phyloP scores from a whole-genome alignment of 2,797 vertebrate species.

The Sarcoramphus papa region DNA sequence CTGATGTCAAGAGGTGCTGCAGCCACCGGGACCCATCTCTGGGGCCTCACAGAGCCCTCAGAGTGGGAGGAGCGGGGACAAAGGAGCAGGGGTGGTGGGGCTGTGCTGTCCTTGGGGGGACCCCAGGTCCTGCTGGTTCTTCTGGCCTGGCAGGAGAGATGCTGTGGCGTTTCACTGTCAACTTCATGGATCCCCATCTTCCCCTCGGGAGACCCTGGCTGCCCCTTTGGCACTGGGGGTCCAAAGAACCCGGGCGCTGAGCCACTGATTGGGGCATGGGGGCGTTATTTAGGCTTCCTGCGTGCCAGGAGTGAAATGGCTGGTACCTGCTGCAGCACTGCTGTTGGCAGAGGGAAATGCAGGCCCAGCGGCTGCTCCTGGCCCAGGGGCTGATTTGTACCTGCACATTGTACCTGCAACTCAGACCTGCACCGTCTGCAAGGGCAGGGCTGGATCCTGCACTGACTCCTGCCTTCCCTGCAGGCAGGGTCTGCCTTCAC shows the following conservation, averaged over 20 bases:
- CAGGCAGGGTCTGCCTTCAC: neutral
- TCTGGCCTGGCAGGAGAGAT: neutral
- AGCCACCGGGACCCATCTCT: neutral
- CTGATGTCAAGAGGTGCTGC: neutral
- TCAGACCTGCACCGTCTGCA: neutral
- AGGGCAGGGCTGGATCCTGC: neutral
- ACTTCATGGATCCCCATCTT: neutral
- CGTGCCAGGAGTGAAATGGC: neutral
- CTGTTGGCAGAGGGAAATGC: neutral
- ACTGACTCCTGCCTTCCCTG: accelerated
- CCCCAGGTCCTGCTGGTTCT: neutral
- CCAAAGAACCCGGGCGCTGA: neutral
- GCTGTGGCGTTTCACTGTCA: neutral
- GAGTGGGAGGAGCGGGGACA: neutral
- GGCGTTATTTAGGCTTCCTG: neutral
- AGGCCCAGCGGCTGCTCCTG: neutral
- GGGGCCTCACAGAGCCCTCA: neutral
- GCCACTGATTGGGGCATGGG: accelerated
- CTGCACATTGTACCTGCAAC: neutral
- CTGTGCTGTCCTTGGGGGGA: neutral
- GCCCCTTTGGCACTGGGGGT: neutral
- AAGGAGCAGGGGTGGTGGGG: neutral
- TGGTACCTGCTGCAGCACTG: neutral
- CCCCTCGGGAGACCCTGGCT: accelerated
- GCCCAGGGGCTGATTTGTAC: neutral